Evolutionary conservation across 2,797 vertebrate species (phyloP).

Genomic region (Thalassophryne amazonica): DNA sequence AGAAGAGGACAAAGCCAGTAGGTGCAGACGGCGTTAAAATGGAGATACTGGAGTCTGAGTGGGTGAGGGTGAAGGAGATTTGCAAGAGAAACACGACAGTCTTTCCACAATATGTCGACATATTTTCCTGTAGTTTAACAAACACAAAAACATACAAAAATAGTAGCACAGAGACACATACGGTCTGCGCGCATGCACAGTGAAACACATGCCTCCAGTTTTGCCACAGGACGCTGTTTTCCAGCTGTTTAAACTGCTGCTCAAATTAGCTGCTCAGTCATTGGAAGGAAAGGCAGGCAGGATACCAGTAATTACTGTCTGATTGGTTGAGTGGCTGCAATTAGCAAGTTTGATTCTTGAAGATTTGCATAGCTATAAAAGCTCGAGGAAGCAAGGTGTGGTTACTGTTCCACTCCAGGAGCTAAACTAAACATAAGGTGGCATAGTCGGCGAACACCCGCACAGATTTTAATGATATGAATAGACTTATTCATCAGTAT

Average conservation of each 20-base stretch:
- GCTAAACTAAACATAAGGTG: constrained; percentile 20
- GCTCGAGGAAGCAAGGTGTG: constrained; percentile 25
- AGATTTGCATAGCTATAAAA: constrained; percentile 67
- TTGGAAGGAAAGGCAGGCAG: constrained; percentile 83
- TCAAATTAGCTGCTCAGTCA: constrained; percentile 86
- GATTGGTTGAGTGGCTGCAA: constrained; percentile 85
- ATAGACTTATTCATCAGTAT: neutral
- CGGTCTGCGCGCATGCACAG: constrained; percentile 32
- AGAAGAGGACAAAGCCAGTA: constrained; percentile 40
- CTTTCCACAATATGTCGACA: constrained; percentile 11
- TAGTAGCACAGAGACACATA: constrained; percentile 27
- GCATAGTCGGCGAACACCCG: constrained; percentile 20
- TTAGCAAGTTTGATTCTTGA: constrained; percentile 72
- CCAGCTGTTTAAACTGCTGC: constrained; percentile 83
- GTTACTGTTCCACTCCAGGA: constrained; percentile 11
- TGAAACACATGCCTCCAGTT: constrained; percentile 54
- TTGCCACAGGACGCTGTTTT: constrained; percentile 70
- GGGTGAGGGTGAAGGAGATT: constrained; percentile 8
- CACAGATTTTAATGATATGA: neutral
- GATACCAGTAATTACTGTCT: constrained; percentile 85
- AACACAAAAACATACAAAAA: constrained; percentile 25
- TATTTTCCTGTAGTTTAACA: constrained; percentile 45
- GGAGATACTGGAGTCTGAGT: constrained; percentile 28
- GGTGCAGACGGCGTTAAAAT: constrained; percentile 42
- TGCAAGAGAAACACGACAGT: constrained; percentile 21